Conservation (phyloP, 2,888 invertebrate species). For the Atherix ibis region DNA sequence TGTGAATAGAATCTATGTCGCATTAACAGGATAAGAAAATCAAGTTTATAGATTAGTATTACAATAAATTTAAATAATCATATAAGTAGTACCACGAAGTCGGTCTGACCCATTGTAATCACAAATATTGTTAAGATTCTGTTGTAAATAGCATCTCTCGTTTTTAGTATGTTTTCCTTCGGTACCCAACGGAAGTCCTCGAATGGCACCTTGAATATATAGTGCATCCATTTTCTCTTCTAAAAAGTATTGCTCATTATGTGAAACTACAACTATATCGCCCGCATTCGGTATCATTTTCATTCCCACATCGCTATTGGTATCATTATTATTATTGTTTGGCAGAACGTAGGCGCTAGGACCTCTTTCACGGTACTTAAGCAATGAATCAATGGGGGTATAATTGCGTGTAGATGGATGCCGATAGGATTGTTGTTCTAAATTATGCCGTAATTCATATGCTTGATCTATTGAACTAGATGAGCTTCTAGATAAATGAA, state of each 20-base stretch:
- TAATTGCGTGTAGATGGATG: slow-evolving; percentile 20
- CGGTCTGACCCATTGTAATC: slow-evolving; percentile 17
- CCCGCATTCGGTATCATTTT: not conserved
- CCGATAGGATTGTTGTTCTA: slow-evolving; percentile 4
- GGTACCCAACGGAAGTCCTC: slow-evolving; percentile 27
- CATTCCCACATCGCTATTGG: slow-evolving; percentile 14
- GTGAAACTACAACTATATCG: slow-evolving; percentile 4
- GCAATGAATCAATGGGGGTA: slow-evolving; percentile 25
- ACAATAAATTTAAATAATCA: not conserved
- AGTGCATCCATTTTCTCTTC: slow-evolving; percentile 32
- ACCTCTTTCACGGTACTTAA: slow-evolving; percentile 18
- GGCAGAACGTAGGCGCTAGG: slow-evolving; percentile 4
- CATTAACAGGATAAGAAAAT: too few species aligned
- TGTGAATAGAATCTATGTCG: too few species aligned
- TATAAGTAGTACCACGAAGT: slow-evolving; percentile 9
- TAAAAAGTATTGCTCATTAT: slow-evolving; percentile 23
- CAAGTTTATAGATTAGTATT: too few species aligned
- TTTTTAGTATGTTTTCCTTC: slow-evolving; percentile 30
- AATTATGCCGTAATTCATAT: slow-evolving; percentile 8
- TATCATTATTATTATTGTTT: slow-evolving; percentile 20
- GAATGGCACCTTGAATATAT: slow-evolving; percentile 27
- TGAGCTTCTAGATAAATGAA: slow-evolving; percentile 22
- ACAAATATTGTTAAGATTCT: slow-evolving; percentile 18
- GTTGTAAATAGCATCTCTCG: slow-evolving; percentile 30
- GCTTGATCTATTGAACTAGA: slow-evolving; percentile 22